phyloP scores from a whole-genome alignment of 2,797 vertebrate genomes.

The Luscinia luscinia region DNA sequence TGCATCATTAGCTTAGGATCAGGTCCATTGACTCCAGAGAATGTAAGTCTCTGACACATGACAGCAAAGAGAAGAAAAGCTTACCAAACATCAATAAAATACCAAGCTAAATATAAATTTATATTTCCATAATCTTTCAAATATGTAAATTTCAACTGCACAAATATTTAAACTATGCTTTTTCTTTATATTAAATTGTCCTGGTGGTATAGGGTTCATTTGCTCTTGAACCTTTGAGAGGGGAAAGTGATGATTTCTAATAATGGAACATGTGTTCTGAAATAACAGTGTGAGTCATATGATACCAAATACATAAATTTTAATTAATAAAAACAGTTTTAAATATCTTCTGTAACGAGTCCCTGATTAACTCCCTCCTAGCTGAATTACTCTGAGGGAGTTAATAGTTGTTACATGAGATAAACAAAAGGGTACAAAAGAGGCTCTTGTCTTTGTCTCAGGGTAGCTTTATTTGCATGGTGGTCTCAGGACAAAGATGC shows the following conservation, averaged over 20 bases:
- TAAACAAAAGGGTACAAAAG: no score
- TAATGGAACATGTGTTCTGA: slow-evolving; percentile 31
- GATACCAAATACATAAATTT: slow-evolving; percentile 2
- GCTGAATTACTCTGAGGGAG: no score
- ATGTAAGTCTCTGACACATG: neutral
- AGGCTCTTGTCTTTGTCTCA: no score
- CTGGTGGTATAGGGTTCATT: neutral
- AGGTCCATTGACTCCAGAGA: slow-evolving; percentile 14
- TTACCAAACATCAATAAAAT: neutral
- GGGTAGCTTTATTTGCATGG: no score
- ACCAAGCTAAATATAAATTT: neutral
- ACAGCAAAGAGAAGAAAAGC: neutral
- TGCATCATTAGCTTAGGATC: neutral
- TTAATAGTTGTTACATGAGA: no score
- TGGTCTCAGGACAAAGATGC: no score
- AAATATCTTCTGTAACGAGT: neutral
- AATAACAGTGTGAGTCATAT: slow-evolving; percentile 21
- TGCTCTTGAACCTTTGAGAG: neutral
- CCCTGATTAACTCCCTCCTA: no score
- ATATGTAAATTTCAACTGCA: neutral
- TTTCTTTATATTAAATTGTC: neutral
- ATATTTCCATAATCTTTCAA: neutral
- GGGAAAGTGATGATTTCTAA: neutral
- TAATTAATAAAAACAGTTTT: neutral
- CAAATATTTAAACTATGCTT: slow-evolving; percentile 1